A percentile compares a stretch with the other conserved stretches of the same genome.
Evolutionary conservation across 2,113 vertebrate species (phyloP).

Genomic region (Astatoreochromis straeleni): DNA sequence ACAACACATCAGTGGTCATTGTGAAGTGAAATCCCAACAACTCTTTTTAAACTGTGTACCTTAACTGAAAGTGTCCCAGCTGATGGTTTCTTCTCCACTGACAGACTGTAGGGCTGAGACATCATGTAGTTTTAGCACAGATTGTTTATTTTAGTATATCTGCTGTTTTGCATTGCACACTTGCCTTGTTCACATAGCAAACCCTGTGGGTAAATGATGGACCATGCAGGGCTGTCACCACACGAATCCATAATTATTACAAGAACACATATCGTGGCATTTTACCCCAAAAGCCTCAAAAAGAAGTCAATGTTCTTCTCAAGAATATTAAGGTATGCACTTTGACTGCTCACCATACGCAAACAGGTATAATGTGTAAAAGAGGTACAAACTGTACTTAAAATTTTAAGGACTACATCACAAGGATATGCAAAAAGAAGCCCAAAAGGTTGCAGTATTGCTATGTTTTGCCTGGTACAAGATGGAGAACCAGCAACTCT

Average conservation of each 20-base stretch:
- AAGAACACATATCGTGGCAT: neutral
- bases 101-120: neutral
- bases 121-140: neutral
- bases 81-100: neutral
- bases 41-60: neutral
- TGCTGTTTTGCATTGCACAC: neutral
- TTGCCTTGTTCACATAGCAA: neutral
- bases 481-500: neutral
- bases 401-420: neutral
- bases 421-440: neutral
- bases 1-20: conserved; percentile 74
- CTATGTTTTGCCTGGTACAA: neutral
- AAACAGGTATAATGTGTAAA: neutral
- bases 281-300: neutral
- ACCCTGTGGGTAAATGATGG: neutral
- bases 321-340: neutral
- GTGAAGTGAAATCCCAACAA: conserved; percentile 72
- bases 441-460: neutral
- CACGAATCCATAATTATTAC: neutral
- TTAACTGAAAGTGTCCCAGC: neutral
- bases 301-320: neutral
- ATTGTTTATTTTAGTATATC: neutral
- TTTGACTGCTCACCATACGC: neutral
- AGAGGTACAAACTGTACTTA: neutral
- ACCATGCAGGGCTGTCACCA: neutral